phyloP scores from a whole-genome alignment of 2,888 invertebrate genomes.

The Apodemia hepburni region DNA sequence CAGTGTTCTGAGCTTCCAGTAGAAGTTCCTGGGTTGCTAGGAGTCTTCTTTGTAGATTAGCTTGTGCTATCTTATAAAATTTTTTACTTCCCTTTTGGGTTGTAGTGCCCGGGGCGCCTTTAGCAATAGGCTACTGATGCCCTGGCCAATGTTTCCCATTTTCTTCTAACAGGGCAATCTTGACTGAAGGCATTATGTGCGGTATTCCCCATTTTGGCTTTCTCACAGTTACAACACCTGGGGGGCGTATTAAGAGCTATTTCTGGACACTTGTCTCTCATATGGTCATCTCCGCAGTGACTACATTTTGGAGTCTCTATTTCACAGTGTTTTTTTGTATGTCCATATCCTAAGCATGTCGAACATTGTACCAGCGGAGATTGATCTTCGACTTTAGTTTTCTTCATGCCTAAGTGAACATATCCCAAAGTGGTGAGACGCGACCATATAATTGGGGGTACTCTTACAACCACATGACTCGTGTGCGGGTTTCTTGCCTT shows the following conservation, averaged over 20 bases:
- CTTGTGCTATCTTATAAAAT: constrained; percentile 15
- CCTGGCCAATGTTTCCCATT: constrained; percentile 25
- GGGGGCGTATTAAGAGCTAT: neutral
- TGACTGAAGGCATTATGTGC: constrained; percentile 23
- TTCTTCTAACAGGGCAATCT: constrained; percentile 21
- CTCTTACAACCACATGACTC: too few relatives aligned
- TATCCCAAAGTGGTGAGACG: too few relatives aligned
- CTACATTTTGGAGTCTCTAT: too few relatives aligned
- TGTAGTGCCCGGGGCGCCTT: neutral
- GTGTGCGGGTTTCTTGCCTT: too few relatives aligned
- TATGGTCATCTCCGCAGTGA: neutral
- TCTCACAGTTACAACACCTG: neutral
- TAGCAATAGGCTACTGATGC: constrained; percentile 18
- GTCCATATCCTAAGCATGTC: too few relatives aligned
- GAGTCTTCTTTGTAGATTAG: constrained; percentile 22
- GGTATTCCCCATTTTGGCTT: neutral
- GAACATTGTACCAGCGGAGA: too few relatives aligned
- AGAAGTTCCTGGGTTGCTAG: constrained; percentile 21
- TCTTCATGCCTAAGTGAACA: too few relatives aligned
- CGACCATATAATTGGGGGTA: too few relatives aligned
- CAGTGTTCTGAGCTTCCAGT: constrained; percentile 1
- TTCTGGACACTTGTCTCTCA: neutral
- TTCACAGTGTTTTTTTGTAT: too few relatives aligned
- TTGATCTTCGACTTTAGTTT: neutral
- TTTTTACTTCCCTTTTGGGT: neutral